Percentiles rank a stretch among this genome's conserved stretches.
Conservation (phyloP, 2,888 invertebrate species). For the Copidosoma aretas region DNA sequence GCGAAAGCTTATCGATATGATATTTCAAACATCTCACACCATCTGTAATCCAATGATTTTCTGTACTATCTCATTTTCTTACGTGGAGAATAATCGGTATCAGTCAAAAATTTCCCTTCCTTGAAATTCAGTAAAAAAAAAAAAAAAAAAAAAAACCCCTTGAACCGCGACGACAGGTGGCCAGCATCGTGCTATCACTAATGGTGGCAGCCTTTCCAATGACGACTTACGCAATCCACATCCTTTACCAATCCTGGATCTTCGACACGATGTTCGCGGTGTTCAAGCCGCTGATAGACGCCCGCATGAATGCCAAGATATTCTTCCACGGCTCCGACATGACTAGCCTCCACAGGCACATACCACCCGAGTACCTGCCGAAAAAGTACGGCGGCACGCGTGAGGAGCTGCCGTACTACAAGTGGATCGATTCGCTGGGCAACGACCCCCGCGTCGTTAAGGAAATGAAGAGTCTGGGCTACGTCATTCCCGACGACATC, state of each 20-base stretch:
- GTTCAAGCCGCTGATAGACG: slow-evolving; percentile 78
- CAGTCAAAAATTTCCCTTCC: not conserved
- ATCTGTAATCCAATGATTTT: too few relatives aligned
- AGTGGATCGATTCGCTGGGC: slow-evolving; percentile 74
- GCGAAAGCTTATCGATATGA: too few relatives aligned
- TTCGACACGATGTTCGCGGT: slow-evolving; percentile 80
- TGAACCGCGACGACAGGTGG: slow-evolving; percentile 50
- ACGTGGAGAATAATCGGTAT: too few relatives aligned
- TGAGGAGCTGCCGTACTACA: slow-evolving; percentile 76
- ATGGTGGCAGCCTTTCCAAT: slow-evolving; percentile 73
- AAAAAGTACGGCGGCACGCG: slow-evolving; percentile 73
- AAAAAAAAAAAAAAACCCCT: not conserved
- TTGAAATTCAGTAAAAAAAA: too few relatives aligned
- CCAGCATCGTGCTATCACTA: slow-evolving; percentile 56
- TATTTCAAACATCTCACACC: too few relatives aligned
- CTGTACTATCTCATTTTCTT: too few relatives aligned
- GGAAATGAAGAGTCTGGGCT: slow-evolving; percentile 71
- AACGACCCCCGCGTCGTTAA: slow-evolving; percentile 68
- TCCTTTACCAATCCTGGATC: slow-evolving; percentile 82
- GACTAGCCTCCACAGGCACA: slow-evolving; percentile 76
- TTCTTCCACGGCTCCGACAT: slow-evolving; percentile 77
- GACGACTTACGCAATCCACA: slow-evolving; percentile 76
- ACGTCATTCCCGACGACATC: slow-evolving; percentile 63
- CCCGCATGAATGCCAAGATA: slow-evolving; percentile 71
- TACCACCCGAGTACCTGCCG: slow-evolving; percentile 74